Base-by-base conservation (phyloP, 1,140 invertebrate species). In the Diprion similis region DNA sequence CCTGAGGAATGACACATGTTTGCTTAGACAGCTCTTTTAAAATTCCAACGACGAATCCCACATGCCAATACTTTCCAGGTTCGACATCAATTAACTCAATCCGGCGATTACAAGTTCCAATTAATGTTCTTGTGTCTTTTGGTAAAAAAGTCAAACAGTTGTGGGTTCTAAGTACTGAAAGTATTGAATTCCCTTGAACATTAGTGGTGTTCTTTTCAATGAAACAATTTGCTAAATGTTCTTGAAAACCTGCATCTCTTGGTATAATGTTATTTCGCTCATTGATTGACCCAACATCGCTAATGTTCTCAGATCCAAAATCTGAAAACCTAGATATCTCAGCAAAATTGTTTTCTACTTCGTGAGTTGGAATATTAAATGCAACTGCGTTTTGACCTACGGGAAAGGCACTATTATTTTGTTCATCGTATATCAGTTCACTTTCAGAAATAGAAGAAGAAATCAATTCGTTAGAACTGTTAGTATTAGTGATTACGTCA, bases 61-160 rank as follows among this genome's bases (percentile, higher is more conserved):
- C 46, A 64, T 73, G 73, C 47, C 68, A 64, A 66, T 73, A 73
- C 8, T 73, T 48, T 15, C 73, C 73, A 9, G 73, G 68, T 46
- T 68, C 47, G 11, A 70, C 68, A 65, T 17, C 46, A 64, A 37
- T 46, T 46, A 70, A 8, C 45, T 65, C 17, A 13, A 59, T 45
- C 51, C 10, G 6, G 46, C 17, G 11, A 37, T 48, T 70, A 65
- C 67, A 46, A 8, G 73, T 73, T 46, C 46, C 46, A 19, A 70
- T 24, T 8, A 70, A 46, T 15, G 68, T 70, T 45, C 68, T 70
- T 10, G 17, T 24, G 37, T 70, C 68, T 45, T 70, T 70, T 24
- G 68, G 68, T 46, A 70, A 46, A n/a, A n/a, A n/a, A 45, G 15
- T 15, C 19, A 15, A 66, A 46, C 73, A 70, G 19, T 73, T 46